Conservation (phyloP, 2,113 vertebrate genomes). For the Thunnus thynnus region DNA sequence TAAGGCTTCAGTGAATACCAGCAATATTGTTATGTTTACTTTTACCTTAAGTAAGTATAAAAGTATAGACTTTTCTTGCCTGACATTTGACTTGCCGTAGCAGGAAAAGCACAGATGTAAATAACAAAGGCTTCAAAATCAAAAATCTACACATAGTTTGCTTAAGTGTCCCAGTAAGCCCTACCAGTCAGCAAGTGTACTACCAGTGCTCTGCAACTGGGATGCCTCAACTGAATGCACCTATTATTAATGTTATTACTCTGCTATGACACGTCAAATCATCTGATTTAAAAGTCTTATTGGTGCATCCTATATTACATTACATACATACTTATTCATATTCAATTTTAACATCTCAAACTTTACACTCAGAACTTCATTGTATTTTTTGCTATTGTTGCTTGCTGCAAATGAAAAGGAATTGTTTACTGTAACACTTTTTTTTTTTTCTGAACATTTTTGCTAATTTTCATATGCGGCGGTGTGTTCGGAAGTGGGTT, state of each 20-base stretch:
- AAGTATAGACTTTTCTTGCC: not conserved
- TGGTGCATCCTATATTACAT: not conserved
- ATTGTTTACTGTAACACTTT: conserved; percentile 23
- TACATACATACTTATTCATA: conserved; percentile 3
- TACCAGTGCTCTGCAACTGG: not conserved
- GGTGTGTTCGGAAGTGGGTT: conserved; percentile 17
- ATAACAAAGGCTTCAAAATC: not conserved
- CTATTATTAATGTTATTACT: not conserved
- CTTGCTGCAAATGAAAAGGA: conserved; percentile 30
- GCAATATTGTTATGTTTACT: not conserved
- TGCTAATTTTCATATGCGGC: not conserved
- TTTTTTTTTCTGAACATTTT: not conserved
- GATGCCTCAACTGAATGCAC: not conserved
- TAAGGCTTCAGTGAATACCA: not conserved
- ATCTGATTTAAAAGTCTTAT: not conserved
- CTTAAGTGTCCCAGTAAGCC: not conserved
- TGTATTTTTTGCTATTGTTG: conserved; percentile 16
- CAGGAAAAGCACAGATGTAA: not conserved
- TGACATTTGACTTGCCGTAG: not conserved
- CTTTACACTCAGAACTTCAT: conserved; percentile 6
- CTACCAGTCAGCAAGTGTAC: not conserved
- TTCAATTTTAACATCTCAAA: conserved; percentile 39
- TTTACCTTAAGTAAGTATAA: not conserved
- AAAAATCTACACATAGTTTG: not conserved
- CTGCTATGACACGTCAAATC: conserved; percentile 6